These are phyloP conservation scores for Coregonus clupeaformis DNA, from an alignment of 2,113 vertebrate species.

Conservation along the genomic window DNA sequence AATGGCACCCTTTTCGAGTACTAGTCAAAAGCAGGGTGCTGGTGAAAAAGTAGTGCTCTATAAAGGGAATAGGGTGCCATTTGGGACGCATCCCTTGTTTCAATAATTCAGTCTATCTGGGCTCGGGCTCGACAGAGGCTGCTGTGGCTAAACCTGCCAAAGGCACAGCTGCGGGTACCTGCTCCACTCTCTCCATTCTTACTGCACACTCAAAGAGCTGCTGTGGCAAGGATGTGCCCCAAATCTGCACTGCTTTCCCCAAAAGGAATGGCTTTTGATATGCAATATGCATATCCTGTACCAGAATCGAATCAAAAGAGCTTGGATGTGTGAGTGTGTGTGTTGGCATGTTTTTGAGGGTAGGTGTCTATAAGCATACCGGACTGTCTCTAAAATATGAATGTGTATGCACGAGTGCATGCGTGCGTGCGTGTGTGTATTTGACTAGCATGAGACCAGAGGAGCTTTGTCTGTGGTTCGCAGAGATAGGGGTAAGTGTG, in stretches of 20 bases:
- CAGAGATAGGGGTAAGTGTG: conserved; percentile 48
- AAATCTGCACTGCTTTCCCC: not conserved
- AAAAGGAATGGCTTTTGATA: not conserved
- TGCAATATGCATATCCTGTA: conserved; percentile 5
- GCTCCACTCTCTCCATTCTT: conserved; percentile 7
- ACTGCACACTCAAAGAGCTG: conserved; percentile 33
- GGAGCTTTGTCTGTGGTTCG: conserved; percentile 19
- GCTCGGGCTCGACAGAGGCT: conserved; percentile 27
- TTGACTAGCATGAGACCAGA: conserved; percentile 37
- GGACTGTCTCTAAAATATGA: not conserved
- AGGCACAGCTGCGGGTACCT: conserved; percentile 42
- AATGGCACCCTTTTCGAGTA: not conserved
- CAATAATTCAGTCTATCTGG: conserved; percentile 51
- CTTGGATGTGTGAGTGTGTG: not conserved
- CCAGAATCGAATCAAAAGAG: not conserved
- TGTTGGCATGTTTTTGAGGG: not conserved
- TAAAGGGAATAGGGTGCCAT: not conserved
- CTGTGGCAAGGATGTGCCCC: not conserved
- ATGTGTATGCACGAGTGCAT: conserved; percentile 6
- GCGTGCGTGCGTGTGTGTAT: conserved; percentile 18
- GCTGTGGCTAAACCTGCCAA: conserved; percentile 39
- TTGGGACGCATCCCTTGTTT: conserved; percentile 20
- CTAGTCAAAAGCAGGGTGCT: too few species aligned
- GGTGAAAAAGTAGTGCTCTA: too few species aligned
- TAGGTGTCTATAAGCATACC: conserved; percentile 6